Percentiles rank a stretch among this genome's conserved stretches.
Evolutionary conservation across 92 coral and sea anemone genomes (phyloP).

Genomic region (Actinostola sp.): DNA sequence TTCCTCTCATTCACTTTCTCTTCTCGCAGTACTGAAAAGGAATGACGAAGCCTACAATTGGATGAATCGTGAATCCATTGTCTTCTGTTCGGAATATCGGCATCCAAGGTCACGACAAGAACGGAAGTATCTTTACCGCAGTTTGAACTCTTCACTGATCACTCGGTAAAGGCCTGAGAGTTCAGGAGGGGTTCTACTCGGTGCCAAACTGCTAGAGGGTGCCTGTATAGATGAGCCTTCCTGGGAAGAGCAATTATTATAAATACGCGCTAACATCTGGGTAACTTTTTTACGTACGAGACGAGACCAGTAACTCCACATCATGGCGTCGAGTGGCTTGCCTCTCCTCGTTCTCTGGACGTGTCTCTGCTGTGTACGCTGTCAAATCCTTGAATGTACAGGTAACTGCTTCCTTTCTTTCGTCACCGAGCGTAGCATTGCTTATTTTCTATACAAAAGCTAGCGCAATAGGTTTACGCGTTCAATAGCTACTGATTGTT

Average conservation of each 20-base stretch:
- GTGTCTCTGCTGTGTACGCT: neutral
- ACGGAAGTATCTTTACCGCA: slow-evolving; percentile 9
- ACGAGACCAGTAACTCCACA: too few species aligned
- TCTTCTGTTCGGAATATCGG: neutral
- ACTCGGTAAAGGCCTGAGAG: neutral
- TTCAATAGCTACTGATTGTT: too few species aligned
- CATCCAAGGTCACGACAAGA: neutral
- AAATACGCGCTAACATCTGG: too few species aligned
- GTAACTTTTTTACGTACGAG: too few species aligned
- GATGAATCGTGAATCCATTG: too few species aligned
- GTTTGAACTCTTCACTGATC: too few species aligned
- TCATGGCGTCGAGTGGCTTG: neutral
- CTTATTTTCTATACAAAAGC: neutral
- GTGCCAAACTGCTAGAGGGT: neutral
- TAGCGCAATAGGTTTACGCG: too few species aligned
- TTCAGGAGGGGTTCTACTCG: neutral
- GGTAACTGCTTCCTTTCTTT: neutral
- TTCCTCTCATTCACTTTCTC: too few species aligned
- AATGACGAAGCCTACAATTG: too few species aligned
- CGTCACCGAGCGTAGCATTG: neutral
- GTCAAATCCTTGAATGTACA: neutral
- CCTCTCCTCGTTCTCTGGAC: neutral
- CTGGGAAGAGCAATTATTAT: too few species aligned
- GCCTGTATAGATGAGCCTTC: too few species aligned
- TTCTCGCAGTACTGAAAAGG: too few species aligned